phyloP scores from a whole-genome alignment of 2,797 vertebrate species.

The Falco novaeseelandiae region DNA sequence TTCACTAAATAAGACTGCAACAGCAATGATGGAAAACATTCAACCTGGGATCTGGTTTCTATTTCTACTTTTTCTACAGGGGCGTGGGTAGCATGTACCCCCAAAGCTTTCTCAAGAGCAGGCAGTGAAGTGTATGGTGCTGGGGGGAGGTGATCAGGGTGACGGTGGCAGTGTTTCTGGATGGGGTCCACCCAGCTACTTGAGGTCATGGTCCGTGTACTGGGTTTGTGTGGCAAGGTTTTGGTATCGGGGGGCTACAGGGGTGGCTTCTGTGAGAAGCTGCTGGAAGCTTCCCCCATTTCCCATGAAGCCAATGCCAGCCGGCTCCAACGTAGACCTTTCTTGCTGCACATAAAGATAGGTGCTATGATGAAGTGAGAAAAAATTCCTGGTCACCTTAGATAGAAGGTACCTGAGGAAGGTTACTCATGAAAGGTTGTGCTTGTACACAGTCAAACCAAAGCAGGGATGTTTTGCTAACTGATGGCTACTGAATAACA shows the following conservation, averaged over 20 bases:
- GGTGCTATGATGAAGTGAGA: background rate
- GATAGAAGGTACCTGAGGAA: background rate
- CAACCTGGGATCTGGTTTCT: background rate
- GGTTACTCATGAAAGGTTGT: background rate
- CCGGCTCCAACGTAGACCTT: background rate
- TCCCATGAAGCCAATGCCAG: background rate
- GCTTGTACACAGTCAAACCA: background rate
- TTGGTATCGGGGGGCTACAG: too few species aligned
- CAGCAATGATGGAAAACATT: background rate
- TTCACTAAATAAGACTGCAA: background rate
- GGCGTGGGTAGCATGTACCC: accelerated
- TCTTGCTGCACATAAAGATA: background rate
- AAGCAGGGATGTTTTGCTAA: background rate
- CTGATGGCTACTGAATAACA: background rate
- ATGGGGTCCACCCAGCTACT: background rate
- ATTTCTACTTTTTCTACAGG: background rate
- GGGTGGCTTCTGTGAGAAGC: background rate
- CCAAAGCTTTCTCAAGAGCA: background rate
- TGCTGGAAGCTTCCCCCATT: background rate
- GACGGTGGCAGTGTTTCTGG: background rate
- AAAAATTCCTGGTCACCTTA: background rate
- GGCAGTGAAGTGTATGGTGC: background rate
- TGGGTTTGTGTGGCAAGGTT: background rate
- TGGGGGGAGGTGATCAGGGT: background rate
- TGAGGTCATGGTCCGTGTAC: background rate